Conservation (phyloP, 53 echinoderm and acorn worm genomes). For the Temnopleurus reevesii region DNA sequence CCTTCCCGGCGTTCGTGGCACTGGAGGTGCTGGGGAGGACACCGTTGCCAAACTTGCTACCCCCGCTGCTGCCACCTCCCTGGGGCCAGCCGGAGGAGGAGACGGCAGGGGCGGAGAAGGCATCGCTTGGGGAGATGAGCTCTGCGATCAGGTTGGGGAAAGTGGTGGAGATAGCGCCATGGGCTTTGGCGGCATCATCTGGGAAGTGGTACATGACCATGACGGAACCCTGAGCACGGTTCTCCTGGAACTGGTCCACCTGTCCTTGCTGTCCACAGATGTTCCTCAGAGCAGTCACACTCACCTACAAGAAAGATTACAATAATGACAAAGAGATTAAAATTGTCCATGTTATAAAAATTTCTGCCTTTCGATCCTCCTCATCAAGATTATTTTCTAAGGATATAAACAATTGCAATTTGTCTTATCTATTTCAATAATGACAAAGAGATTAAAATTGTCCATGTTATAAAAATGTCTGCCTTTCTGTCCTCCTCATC, state of each 20-base stretch:
- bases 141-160: slow-evolving; percentile 74
- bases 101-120: slow-evolving; percentile 18
- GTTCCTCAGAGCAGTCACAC: slow-evolving; percentile 74
- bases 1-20: slow-evolving; percentile 33
- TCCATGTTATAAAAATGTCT: too few species aligned
- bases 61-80: slow-evolving; percentile 17
- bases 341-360: too few species aligned
- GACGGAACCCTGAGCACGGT: slow-evolving; percentile 85
- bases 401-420: too few species aligned
- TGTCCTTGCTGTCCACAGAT: slow-evolving; percentile 86
- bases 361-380: too few species aligned
- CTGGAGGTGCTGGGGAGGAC: slow-evolving; percentile 65
- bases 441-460: too few species aligned
- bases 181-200: slow-evolving; percentile 92
- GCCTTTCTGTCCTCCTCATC: too few species aligned
- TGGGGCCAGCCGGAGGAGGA: slow-evolving; percentile 46
- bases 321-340: too few species aligned
- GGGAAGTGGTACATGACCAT: slow-evolving; percentile 83
- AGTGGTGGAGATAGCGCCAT: slow-evolving; percentile 65
- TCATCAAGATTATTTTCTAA: too few species aligned
- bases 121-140: slow-evolving; percentile 72
- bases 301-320: slow-evolving; percentile 61
- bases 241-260: slow-evolving; percentile 91
- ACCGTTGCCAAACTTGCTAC: slow-evolving; percentile 52
- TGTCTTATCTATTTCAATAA: too few species aligned